phyloP scores from a whole-genome alignment of 2,888 invertebrate genomes.

The Pheosia gnoma region DNA sequence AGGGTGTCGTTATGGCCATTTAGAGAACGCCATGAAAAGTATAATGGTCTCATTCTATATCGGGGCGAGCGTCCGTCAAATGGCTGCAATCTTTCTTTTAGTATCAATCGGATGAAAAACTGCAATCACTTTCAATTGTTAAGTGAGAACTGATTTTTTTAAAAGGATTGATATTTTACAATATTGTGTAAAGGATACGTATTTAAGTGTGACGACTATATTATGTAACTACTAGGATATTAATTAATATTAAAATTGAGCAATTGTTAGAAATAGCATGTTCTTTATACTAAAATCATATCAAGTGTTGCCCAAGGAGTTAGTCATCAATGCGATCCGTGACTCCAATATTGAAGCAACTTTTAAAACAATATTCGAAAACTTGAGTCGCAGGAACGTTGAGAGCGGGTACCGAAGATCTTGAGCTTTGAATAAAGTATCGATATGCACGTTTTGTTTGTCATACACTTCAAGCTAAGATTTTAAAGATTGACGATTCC shows the following conservation, averaged over 20 bases:
- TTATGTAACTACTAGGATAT: too few species aligned
- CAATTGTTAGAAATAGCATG: too few species aligned
- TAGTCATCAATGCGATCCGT: background rate
- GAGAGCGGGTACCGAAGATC: background rate
- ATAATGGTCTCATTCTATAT: background rate
- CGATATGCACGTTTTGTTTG: background rate
- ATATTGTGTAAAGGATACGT: too few species aligned
- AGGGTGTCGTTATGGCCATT: background rate
- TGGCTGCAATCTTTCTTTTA: background rate
- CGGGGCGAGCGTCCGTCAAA: background rate
- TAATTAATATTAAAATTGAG: too few species aligned
- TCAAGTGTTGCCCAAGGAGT: background rate
- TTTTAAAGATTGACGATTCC: background rate
- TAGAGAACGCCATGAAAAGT: background rate
- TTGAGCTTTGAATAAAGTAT: constrained; percentile 4
- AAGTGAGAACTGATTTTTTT: background rate
- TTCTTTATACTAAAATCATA: too few species aligned
- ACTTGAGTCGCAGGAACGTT: background rate
- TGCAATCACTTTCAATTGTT: background rate
- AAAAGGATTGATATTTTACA: too few species aligned
- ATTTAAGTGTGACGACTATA: too few species aligned
- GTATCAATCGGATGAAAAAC: background rate
- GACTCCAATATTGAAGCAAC: background rate
- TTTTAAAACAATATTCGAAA: constrained; percentile 3
- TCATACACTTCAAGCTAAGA: background rate